Conservation (phyloP, 2,113 vertebrate species). For the Oceanodroma tethys region DNA sequence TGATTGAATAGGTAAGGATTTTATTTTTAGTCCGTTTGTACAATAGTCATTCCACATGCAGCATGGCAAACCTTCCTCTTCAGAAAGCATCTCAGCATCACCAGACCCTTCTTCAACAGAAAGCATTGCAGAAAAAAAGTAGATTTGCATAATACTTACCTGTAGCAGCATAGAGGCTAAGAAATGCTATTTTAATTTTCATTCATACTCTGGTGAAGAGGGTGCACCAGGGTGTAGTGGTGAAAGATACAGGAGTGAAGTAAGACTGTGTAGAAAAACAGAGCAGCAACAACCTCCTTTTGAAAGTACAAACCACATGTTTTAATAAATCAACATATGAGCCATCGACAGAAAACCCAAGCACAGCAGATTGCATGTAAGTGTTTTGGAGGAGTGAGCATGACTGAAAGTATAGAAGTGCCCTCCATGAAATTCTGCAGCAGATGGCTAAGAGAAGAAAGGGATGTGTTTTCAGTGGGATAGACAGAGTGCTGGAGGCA, state of each 20-base stretch:
- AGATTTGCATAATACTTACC: background rate
- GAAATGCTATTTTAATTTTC: background rate
- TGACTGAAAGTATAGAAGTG: background rate
- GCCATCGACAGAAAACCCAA: background rate
- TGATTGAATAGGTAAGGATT: background rate
- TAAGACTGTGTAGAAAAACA: background rate
- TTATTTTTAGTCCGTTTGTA: background rate
- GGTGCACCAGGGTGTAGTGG: background rate
- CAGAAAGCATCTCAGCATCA: background rate
- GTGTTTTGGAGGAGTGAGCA: background rate
- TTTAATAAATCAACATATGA: fast-evolving
- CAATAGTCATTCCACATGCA: fast-evolving
- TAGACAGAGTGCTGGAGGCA: background rate
- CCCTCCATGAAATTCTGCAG: background rate
- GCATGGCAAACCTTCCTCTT: background rate
- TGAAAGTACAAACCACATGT: background rate
- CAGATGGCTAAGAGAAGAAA: background rate
- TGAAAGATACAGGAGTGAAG: background rate
- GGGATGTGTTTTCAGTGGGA: background rate
- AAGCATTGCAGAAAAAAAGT: background rate
- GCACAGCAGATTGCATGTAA: background rate
- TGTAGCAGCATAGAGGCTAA: background rate
- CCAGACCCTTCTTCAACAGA: background rate
- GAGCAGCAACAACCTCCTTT: background rate
- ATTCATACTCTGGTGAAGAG: background rate